Percentiles rank a stretch among this genome's conserved stretches.
These are phyloP conservation scores for Hipparchia sbordonii DNA, from an alignment of 2,888 invertebrate genomes.

Conservation along the genomic window DNA sequence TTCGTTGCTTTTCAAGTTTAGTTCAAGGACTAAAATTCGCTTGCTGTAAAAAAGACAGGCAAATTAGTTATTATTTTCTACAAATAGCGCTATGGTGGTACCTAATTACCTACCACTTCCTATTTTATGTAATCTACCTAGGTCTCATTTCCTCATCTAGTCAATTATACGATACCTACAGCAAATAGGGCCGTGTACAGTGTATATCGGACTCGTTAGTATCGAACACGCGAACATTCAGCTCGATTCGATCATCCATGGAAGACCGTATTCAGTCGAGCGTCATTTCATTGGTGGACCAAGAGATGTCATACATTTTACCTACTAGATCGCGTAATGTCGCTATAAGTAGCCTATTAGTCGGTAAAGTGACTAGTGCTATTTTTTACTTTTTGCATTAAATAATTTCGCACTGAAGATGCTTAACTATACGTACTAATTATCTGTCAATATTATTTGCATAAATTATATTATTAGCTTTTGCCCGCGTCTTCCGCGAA, in stretches of 20 bases:
- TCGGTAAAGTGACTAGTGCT: no score
- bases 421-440: no score
- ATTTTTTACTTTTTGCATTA: no score
- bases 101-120: neutral
- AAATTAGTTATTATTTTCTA: no score
- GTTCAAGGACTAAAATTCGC: no score
- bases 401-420: no score
- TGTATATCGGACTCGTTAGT: neutral
- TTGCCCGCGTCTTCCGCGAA: no score
- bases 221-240: conserved; percentile 19
- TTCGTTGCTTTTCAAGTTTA: no score
- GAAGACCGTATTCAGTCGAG: conserved; percentile 32
- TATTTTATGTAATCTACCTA: neutral
- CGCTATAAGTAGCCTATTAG: neutral
- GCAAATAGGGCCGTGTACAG: neutral
- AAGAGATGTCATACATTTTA: neutral
- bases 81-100: no score
- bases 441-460: no score
- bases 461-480: no score
- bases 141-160: neutral
- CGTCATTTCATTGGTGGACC: conserved; percentile 31
- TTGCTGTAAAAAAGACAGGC: no score
- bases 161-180: neutral
- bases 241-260: conserved; percentile 37
- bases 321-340: conserved; percentile 1